Base-by-base conservation (phyloP, 2,888 invertebrate species). In the Melanostoma mellinum region DNA sequence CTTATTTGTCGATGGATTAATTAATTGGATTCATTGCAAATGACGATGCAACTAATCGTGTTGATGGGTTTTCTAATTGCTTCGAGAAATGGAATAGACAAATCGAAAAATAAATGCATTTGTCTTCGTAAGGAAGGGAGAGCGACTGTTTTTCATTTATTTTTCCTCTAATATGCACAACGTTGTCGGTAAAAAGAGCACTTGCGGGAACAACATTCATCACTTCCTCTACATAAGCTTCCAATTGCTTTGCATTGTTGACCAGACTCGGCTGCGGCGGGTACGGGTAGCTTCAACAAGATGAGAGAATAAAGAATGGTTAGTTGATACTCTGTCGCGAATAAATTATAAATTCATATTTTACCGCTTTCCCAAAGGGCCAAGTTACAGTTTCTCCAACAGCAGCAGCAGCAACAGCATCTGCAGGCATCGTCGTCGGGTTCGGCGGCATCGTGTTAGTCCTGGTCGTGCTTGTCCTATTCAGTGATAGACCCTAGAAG, bases 61-160 rank as follows among this genome's bases (percentile, higher is more conserved):
- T 82, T 82, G 81, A 72, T 81, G 72, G 55, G 63, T 72, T 77
- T 73, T 68, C 69, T 74, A 84, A 84, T 84, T 78, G 82, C 78
- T 78, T 73, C 55, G 69, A 78, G 74, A 71, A 78, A 84, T 77
- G 53, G 46, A 69, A 38, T 50, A 40, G 72, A 33, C 61, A 42
- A 72, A 56, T 33, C n/a, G 32, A 65, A 60, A 67, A 44, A 65
- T 63, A 68, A 63, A 52, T 77, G 55, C 58, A 42, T 73, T 67
- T 60, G 42, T 58, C 35, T 53, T 56, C 46, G 20, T 71, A 5
- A 35, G 50, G 10, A 44, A 38, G 50, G 71, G 40, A 42, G 32
- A 35, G 44, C 52, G 55, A 55, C 20, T 38, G 32, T 48, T 69
- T 76, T 61, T 10, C 40, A 50, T 76, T 82, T 82, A 61, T 73